Base-by-base conservation (phyloP, 2,113 vertebrate species). In the Coracopsis vasa region DNA sequence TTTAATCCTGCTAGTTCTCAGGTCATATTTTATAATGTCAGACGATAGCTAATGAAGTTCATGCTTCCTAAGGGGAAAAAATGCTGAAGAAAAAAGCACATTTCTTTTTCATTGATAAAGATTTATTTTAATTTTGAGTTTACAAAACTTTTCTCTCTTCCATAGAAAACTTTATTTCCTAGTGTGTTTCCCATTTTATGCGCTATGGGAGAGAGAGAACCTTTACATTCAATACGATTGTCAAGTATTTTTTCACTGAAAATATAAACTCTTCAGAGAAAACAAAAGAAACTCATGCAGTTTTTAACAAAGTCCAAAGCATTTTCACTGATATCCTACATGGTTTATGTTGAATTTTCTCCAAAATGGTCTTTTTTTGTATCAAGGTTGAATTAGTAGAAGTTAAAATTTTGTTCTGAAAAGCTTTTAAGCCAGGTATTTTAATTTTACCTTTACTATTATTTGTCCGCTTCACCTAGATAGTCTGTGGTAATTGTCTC, bases 81-180 rank as follows among this genome's bases (percentile, higher is more conserved):
- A 54, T 0, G 8, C 4, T 65, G 31, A 80, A 62, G 15, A 58
- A 84, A n/a, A 82, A 25, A 60, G 0, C 6, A 54, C 1, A 0
- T 58, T 70, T 62, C 14, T 65, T 41, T 90, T 90, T 88, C 10
- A 70, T 25, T 71, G 27, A 17, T 29, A 72, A 83, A 86, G 9
- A 1, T 45, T 33, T 80, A 58, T 44, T 85, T 61, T 62, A 48
- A 47, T 73, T 71, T 58, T 78, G 21, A 50, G 17, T 44, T 82
- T 64, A 67, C 8, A 66, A 69, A 71, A 20, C 5, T 44, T 73
- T 78, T 75, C 24, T 80, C 2, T 65, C 21, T 77, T 88, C 37
- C 54, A 86, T 14, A 39, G 28, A 50, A 48, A 84, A 21, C 16
- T 11, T 2, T 27, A 80, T 80, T 83, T 90, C 20, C 7, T 69